Percentiles rank a stretch among this genome's conserved stretches.
Evolutionary conservation across 2,888 invertebrate genomes (phyloP).

Genomic region (Himalopsyche tibetana): DNA sequence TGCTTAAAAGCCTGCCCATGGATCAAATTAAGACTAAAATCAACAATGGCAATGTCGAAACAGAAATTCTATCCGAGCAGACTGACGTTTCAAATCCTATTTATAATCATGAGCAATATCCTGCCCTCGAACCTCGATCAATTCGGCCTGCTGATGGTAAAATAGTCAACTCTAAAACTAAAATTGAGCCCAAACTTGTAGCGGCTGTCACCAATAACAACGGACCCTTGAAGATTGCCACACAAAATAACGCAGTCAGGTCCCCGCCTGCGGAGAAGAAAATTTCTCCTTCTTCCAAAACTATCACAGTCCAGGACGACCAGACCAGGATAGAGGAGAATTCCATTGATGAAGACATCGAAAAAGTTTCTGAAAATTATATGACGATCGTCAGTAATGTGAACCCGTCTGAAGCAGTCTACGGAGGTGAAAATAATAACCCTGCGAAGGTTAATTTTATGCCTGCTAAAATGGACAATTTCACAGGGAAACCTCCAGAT

Average conservation of each 20-base stretch:
- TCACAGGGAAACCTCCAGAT: conserved; percentile 70
- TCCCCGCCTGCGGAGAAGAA: conserved; percentile 2
- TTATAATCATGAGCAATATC: conserved; percentile 70
- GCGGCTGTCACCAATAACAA: neutral
- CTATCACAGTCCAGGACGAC: neutral
- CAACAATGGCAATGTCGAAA: conserved; percentile 57
- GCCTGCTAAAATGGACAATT: conserved; percentile 59
- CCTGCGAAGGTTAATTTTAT: conserved; percentile 49
- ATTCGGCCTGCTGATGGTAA: conserved; percentile 48
- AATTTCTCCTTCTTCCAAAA: neutral
- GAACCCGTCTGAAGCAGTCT: conserved; percentile 9
- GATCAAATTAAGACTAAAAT: conserved; percentile 36
- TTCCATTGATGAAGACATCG: conserved; percentile 29
- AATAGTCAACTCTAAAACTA: conserved; percentile 53
- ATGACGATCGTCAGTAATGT: conserved; percentile 56
- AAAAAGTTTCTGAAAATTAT: conserved; percentile 57
- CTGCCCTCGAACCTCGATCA: conserved; percentile 70
- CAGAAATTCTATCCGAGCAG: conserved; percentile 64
- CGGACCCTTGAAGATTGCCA: neutral
- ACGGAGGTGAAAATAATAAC: conserved; percentile 40
- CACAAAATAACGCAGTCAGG: neutral
- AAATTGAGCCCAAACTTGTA: conserved; percentile 56
- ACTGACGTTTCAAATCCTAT: conserved; percentile 70
- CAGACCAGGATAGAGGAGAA: conserved; percentile 8
- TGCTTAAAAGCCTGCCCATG: conserved; percentile 50